Evolutionary conservation across 2,797 vertebrate genomes (phyloP), one percentile per base, ranked within the genome.

Genomic region (Acridotheres tristis): DNA sequence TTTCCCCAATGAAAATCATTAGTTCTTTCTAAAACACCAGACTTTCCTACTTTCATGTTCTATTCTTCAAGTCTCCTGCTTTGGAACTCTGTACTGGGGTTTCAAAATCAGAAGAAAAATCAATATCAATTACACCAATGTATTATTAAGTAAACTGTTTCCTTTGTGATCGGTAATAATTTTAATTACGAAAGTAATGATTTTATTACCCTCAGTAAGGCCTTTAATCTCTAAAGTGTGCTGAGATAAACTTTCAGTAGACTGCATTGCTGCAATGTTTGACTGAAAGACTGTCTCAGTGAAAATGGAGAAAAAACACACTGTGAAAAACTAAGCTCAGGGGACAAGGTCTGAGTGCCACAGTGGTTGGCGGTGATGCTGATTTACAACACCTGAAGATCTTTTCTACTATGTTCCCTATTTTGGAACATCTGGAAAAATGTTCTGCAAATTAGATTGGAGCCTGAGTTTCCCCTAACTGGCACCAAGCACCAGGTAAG

Each of bases 161-260:
- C 22, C 48, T 87, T 94, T 90, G 54, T 86, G 69, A 95, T 88
- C 63, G 66, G 43, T 87, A 96, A 89, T 94, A 96, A 93, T 95
- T 97, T 90, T 95, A 83, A 97, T 94, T 89, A 94, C 12, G 5
- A 95, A 92, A 89, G 63, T 89, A 95, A 96, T 78, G 82, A 66
- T 85, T 90, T 87, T 87, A 54, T 84, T 94, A 89, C 67, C 61
- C 76, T 73, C 65, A 59, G 25, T 6, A 67, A 94, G 67, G 38
- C 22, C 45, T 96, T 96, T 92, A 94, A 92, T 92, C 69, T 38
- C 82, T 51, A 5, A 81, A 91, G 47, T 85, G 32, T 38, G 42
- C 40, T 27, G 59, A 92, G 42, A 95, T 55, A 81, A 90, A 29
- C 40, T 78, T 91, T 87, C 42, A 88, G 72, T 54, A 92, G 32